Conservation (phyloP, 2,888 invertebrate genomes). For the Agonopterix heracliana region DNA sequence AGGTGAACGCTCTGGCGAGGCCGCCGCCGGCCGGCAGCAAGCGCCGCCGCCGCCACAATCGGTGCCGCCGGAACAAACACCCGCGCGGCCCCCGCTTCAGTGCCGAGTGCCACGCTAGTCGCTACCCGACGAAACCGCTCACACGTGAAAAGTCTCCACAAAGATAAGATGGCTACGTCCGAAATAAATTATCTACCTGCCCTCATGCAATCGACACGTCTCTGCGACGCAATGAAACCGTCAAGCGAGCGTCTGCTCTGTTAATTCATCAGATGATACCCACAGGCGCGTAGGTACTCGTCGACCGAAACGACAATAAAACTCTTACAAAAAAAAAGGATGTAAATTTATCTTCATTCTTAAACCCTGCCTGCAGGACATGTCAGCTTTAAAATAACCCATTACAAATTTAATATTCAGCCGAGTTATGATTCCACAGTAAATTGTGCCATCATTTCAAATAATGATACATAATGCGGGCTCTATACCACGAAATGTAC, state of each 20-base stretch:
- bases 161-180: not conserved
- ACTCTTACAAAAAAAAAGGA: conserved; percentile 16
- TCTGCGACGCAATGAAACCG: conserved; percentile 5
- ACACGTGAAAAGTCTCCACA: conserved; percentile 14
- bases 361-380: conserved; percentile 24
- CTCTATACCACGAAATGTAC: conserved; percentile 40
- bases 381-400: conserved; percentile 53
- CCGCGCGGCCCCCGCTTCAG: conserved; percentile 15
- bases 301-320: conserved; percentile 13
- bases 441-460: conserved; percentile 63
- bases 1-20: conserved; percentile 70
- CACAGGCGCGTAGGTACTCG: conserved; percentile 5
- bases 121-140: conserved; percentile 14
- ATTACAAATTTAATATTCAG: conserved; percentile 59
- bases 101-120: conserved; percentile 3
- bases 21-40: conserved; percentile 32
- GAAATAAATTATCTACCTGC: conserved; percentile 25
- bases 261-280: conserved; percentile 7
- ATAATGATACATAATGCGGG: conserved; percentile 70
- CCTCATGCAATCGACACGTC: conserved; percentile 15
- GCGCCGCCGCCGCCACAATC: not conserved
- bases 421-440: conserved; percentile 56
- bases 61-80: conserved; percentile 18
- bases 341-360: conserved; percentile 29
- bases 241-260: conserved; percentile 1